These are phyloP conservation scores for Neuroscelio doddi DNA, from an alignment of 2,888 invertebrate genomes.

Conservation along the genomic window DNA sequence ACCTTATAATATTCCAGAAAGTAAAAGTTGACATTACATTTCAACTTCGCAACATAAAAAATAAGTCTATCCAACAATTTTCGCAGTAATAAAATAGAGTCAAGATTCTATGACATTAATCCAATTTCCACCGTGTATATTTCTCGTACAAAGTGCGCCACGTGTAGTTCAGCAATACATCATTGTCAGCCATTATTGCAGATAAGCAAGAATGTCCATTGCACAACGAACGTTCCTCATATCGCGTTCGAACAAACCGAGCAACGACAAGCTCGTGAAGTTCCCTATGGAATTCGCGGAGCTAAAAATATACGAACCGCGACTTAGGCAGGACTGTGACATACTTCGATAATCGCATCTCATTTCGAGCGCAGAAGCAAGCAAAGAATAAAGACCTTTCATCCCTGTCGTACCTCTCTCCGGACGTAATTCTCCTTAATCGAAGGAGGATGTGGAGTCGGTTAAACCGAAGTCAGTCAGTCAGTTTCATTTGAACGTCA, in stretches of 20 bases:
- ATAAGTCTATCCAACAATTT: too few relatives aligned
- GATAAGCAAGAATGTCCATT: slow-evolving; percentile 36
- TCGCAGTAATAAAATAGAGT: too few relatives aligned
- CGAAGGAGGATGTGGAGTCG: slow-evolving; percentile 72
- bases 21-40: slow-evolving; percentile 5
- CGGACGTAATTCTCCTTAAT: slow-evolving; percentile 71
- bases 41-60: too few relatives aligned
- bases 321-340: too few relatives aligned
- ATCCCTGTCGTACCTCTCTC: slow-evolving; percentile 49
- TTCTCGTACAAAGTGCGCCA: too few relatives aligned
- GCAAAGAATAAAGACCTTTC: slow-evolving; percentile 24
- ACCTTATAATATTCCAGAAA: not conserved
- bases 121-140: too few relatives aligned
- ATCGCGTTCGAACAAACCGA: slow-evolving; percentile 35
- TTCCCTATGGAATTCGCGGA: too few relatives aligned
- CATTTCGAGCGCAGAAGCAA: not conserved
- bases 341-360: not conserved
- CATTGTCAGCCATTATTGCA: slow-evolving; percentile 34
- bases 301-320: too few relatives aligned
- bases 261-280: too few relatives aligned
- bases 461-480: slow-evolving; percentile 70
- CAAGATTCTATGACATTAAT: too few relatives aligned
- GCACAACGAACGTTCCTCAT: slow-evolving; percentile 35
- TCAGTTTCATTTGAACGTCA: slow-evolving; percentile 71
- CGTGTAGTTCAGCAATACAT: slow-evolving; percentile 28